These are phyloP conservation scores for Drosophila kanapiae DNA, from an alignment of 1,140 invertebrate species.

Conservation along the genomic window DNA sequence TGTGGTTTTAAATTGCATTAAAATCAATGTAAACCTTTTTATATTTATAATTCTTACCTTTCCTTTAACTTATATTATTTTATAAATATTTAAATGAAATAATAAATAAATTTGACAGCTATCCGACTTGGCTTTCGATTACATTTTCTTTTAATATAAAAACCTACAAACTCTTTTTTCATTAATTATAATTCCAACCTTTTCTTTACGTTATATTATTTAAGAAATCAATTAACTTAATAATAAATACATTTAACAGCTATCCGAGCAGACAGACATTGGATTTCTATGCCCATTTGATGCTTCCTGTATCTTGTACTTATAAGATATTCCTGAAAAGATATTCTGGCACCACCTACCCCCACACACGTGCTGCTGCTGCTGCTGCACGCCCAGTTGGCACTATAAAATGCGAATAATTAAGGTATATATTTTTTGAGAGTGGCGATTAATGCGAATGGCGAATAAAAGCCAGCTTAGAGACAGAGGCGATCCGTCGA, in stretches of 20 bases:
- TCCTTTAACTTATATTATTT: not conserved
- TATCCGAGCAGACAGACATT: too few species aligned
- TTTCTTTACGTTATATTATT: too few species aligned
- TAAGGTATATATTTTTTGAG: conserved; percentile 27
- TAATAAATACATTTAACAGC: too few species aligned
- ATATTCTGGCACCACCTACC: conserved; percentile 3
- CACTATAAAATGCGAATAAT: conserved; percentile 44
- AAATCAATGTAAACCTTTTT: too few species aligned
- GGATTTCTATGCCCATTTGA: not conserved
- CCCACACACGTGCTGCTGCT: conserved; percentile 32
- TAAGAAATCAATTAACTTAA: too few species aligned
- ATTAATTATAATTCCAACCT: too few species aligned
- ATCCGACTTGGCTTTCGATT: too few species aligned
- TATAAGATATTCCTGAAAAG: too few species aligned
- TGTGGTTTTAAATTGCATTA: too few species aligned
- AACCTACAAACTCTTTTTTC: too few species aligned
- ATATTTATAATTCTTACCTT: too few species aligned
- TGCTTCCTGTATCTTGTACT: not conserved
- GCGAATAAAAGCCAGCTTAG: conserved; percentile 30
- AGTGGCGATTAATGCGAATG: conserved; percentile 33
- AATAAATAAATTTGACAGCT: not conserved
- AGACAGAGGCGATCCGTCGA: conserved; percentile 15
- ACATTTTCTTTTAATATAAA: too few species aligned
- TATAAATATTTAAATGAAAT: not conserved
- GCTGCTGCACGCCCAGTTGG: conserved; percentile 35